Evolutionary conservation across 2,113 vertebrate species (phyloP), one percentile per base, ranked within the genome.

Genomic region (Penelope pileata): DNA sequence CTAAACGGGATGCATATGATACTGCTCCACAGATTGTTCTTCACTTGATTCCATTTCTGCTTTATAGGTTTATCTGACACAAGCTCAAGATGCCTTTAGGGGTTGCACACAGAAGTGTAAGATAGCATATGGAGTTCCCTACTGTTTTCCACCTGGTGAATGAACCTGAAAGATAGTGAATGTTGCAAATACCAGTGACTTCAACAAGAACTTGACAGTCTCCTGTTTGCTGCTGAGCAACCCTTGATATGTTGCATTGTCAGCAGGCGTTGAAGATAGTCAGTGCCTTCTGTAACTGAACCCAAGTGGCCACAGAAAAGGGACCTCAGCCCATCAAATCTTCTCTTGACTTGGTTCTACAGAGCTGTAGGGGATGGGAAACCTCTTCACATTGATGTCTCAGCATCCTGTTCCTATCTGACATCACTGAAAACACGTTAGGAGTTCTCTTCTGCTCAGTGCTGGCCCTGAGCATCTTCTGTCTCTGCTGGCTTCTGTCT

Each of bases 1-100:
- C 95, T 93, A 97, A 96, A 96, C 86, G 94, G 4, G 1, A 94
- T 38, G 43, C 68, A 87, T 70, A 70, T 72, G 80, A 93, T 94
- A 56, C 43, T 86, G 90, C 29, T 81, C 58, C 81, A 91, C 75
- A 84, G 74, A 92, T 80, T 94, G 93, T 96, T 79, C 81, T 93
- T 90, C 27, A 63, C 36, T 85, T 83, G 21, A 45, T 86, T 93
- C 72, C 5, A 48, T 87, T 94, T 85, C 69, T 96, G 51, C 38
- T 70, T 94, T 75, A 24, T 74, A 0, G 0, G 11, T 32, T 40
- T 27, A 81, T 58, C 21, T 17, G 51, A 64, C 48, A 56, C 59
- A 70, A 63, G 5, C 14, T 86, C 32, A 8, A 69, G 22, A 42
- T 73, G 10, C 7, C 29, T 79, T 63, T 30, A 62, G 23, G 53